phyloP scores from a whole-genome alignment of 1,140 invertebrate species.

The Heliothis virescens region DNA sequence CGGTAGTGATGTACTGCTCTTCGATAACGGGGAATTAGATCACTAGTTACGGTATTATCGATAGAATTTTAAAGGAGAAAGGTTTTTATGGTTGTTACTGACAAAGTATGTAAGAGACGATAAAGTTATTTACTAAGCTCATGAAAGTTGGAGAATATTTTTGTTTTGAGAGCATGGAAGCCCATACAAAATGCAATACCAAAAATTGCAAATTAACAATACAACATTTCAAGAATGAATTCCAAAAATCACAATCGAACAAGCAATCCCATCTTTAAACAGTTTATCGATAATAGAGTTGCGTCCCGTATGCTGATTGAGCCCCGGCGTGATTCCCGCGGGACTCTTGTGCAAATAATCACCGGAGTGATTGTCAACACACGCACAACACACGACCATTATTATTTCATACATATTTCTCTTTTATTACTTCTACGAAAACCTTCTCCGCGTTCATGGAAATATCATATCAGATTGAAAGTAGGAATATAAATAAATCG shows the following conservation, averaged over 20 bases:
- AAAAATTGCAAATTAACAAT: no score
- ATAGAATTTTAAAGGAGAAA: neutral
- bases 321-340: constrained; percentile 58
- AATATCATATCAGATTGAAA: neutral
- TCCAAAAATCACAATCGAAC: neutral
- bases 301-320: constrained; percentile 54
- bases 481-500: neutral
- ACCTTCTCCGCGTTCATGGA: neutral
- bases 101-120: no score
- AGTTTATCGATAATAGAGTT: constrained; percentile 48
- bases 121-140: no score
- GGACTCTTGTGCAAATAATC: constrained; percentile 77
- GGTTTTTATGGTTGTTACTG: neutral
- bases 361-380: constrained; percentile 82
- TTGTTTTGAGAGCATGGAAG: neutral
- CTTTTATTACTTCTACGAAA: constrained; percentile 51
- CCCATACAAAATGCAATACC: neutral
- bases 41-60: neutral
- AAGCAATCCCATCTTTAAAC: constrained; percentile 3
- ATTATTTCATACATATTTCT: constrained; percentile 73
- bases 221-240: neutral
- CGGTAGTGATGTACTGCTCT: constrained; percentile 43
- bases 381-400: constrained; percentile 71
- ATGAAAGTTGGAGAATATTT: no score
- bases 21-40: constrained; percentile 43